Percentiles rank a stretch among this genome's conserved stretches.
These are phyloP conservation scores for Papio anubis DNA, from an alignment of 2,113 vertebrate genomes.

Conservation along the genomic window DNA sequence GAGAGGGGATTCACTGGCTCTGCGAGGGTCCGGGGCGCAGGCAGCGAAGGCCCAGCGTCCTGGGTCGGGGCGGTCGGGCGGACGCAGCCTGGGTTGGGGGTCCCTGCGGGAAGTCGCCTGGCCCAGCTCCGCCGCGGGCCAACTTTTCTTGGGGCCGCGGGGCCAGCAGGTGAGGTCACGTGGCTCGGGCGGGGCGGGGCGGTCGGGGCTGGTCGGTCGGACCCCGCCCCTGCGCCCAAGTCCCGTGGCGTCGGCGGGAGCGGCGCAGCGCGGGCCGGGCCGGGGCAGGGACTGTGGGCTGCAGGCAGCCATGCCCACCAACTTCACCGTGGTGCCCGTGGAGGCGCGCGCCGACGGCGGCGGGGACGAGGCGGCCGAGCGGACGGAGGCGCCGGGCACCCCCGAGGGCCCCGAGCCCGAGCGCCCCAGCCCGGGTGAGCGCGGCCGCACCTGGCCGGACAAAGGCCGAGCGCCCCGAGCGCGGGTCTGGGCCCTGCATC, in stretches of 20 bases:
- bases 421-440: constrained; percentile 59
- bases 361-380: constrained; percentile 37
- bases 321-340: constrained; percentile 86
- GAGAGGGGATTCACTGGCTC: background rate
- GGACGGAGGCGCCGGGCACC: background rate
- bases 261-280: background rate
- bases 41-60: background rate
- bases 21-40: background rate
- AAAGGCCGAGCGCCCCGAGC: background rate
- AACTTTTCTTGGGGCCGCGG: constrained; percentile 14
- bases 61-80: background rate
- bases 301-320: constrained; percentile 82
- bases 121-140: background rate
- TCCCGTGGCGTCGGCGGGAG: background rate
- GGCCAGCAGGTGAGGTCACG: constrained; percentile 69
- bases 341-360: constrained; percentile 76
- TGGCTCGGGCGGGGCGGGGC: constrained; percentile 4
- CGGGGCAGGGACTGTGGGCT: background rate
- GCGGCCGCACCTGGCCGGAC: constrained; percentile 59
- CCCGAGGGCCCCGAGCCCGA: constrained; percentile 40
- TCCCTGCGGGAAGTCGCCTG: background rate
- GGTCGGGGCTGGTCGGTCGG: background rate
- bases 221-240: constrained; percentile 59
- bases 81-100: background rate
- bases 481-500: background rate